Evolutionary conservation across 2,888 invertebrate genomes (phyloP), one percentile per base, ranked within the genome.

Genomic region (Limnephilus rhombicus): DNA sequence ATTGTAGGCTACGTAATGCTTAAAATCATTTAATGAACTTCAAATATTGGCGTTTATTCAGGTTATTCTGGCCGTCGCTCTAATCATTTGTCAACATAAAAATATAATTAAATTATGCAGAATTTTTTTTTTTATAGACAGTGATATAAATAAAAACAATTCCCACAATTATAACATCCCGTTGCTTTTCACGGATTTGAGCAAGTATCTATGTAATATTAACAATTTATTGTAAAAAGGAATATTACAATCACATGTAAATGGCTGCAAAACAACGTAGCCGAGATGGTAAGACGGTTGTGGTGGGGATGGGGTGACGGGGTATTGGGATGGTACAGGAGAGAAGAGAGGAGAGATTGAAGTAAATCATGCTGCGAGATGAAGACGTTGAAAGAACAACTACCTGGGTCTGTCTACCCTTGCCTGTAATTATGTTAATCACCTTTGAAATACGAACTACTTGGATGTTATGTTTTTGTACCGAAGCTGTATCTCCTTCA

Each of bases 391-490:
- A 80, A 49, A 45, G 45, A 90, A 53, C 80, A 88, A 92, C 90
- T 89, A 90, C 92, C 87, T 82, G 89, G 82, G 41, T 41, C 85
- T 85, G 41, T 41, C 85, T 85, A 86, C 87, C 92, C 85, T 68
- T 68, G 80, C 92, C 88, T 88, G 90, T 89, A 92, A 92, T 92
- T 92, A 92, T 92, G 92, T 90, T 92, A 92, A 92, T 92, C 49
- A 86, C 91, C 34, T 87, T 80, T 4, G 83, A 37, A 83, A 31
- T 31, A 34, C 83, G 37, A 34, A 24, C 83, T 34, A 31, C 24
- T 83, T 34, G 18, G 37, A 18, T 37, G 37, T 24, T 24, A 37
- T 83, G 2, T 83, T 83, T 68, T 68, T 68, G n/a, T 24, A 68
- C 9, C n/a, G 24, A 24, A 68, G 7, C 68, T 68, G 68, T 68